Percentiles rank a stretch among this genome's conserved stretches.
phyloP scores from a whole-genome alignment of 2,113 vertebrate species.

The Anguilla japonica region DNA sequence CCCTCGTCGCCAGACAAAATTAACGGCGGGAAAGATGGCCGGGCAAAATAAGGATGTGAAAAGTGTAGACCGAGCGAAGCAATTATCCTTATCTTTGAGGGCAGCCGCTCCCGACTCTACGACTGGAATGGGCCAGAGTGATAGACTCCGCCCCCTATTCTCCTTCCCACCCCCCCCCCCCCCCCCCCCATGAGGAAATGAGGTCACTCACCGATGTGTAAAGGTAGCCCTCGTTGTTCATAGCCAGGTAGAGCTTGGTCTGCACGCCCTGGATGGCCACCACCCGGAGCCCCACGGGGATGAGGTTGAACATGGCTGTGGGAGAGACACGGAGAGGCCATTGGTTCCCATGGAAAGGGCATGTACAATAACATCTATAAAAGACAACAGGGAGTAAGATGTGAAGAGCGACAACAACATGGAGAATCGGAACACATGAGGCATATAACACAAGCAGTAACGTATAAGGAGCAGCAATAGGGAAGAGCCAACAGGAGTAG shows the following conservation, averaged over 20 bases:
- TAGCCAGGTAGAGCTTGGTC: conserved; percentile 95
- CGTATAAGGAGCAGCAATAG: not conserved
- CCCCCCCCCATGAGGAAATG: not conserved
- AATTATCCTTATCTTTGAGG: not conserved
- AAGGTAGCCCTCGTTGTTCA: conserved; percentile 98
- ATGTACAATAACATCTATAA: too few relatives aligned
- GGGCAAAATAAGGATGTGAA: not conserved
- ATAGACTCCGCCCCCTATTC: not conserved
- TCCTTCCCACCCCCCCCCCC: too few relatives aligned
- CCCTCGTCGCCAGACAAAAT: conserved; percentile 3
- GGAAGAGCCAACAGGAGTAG: not conserved
- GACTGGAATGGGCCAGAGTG: not conserved
- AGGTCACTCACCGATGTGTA: conserved; percentile 90
- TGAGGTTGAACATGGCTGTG: conserved; percentile 96
- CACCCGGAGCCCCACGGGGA: conserved; percentile 96
- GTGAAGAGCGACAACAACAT: not conserved
- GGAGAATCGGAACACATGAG: not conserved
- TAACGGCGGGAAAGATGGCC: not conserved
- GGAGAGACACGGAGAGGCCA: conserved; percentile 32
- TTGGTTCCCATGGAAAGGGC: not conserved
- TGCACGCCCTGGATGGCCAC: conserved; percentile 99
- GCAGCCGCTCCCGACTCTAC: not conserved
- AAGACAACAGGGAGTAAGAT: not conserved
- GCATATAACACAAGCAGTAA: not conserved
- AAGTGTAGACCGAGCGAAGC: not conserved